Percentiles rank a stretch among this genome's conserved stretches.
These are phyloP conservation scores for Cygnus olor DNA, from an alignment of 2,797 vertebrate genomes.

Conservation along the genomic window DNA sequence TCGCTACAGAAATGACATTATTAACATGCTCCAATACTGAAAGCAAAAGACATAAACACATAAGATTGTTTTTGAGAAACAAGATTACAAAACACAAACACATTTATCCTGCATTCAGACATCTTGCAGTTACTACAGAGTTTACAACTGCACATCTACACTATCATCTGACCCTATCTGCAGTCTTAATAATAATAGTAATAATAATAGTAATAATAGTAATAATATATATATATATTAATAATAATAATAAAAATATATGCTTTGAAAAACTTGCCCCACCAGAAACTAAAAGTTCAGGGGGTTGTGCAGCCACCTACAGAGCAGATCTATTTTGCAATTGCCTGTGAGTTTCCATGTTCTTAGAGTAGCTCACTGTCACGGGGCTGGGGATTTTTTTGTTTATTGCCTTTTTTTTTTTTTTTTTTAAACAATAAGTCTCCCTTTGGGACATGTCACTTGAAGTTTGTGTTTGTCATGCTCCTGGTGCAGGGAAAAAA, in stretches of 20 bases:
- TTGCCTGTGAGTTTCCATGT: neutral
- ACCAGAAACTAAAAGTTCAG: neutral
- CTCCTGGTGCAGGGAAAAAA: constrained; percentile 77
- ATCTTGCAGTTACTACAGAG: neutral
- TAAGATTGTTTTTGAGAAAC: neutral
- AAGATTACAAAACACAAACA: neutral
- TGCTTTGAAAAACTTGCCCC: neutral
- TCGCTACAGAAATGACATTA: neutral
- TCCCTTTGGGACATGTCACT: constrained; percentile 77
- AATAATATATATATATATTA: too few species aligned
- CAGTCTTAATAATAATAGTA: too few species aligned
- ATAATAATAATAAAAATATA: neutral
- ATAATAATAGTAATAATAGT: too few species aligned
- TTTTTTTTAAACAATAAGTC: constrained; percentile 25
- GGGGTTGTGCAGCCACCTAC: neutral
- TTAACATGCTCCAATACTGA: neutral
- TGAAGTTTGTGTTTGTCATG: constrained; percentile 80
- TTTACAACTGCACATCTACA: neutral
- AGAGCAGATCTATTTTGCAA: neutral
- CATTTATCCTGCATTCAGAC: neutral
- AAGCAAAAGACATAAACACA: neutral
- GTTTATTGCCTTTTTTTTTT: neutral
- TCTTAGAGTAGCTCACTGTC: constrained; percentile 22
- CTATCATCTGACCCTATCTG: neutral
- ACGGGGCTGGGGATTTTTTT: neutral